Percentiles rank a stretch among this genome's conserved stretches.
Evolutionary conservation across 2,888 invertebrate genomes (phyloP).

Genomic region (Steromphala cineraria): DNA sequence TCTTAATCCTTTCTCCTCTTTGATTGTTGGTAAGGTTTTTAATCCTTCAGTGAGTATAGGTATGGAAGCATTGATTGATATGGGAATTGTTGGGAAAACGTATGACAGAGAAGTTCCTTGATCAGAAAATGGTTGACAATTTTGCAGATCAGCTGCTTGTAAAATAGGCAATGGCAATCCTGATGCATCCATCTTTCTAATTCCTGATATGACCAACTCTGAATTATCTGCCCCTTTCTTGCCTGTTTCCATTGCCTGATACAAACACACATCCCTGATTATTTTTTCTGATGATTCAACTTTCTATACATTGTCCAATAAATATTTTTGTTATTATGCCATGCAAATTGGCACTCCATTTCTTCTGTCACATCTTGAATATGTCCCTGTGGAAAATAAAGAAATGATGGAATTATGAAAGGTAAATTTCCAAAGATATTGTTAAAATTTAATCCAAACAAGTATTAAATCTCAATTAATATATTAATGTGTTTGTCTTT

Average conservation of each 20-base stretch:
- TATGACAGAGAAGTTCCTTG: conserved; percentile 10
- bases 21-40: background rate
- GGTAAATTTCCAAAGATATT: too few species aligned
- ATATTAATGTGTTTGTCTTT: too few species aligned
- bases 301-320: background rate
- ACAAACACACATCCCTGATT: conserved; percentile 26
- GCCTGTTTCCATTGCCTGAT: conserved; percentile 26
- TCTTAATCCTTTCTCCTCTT: conserved; percentile 21
- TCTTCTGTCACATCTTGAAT: conserved; percentile 1
- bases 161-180: conserved; percentile 16
- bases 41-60: conserved; percentile 13
- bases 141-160: conserved; percentile 20
- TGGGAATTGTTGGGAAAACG: conserved; percentile 14
- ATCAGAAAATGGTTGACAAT: conserved; percentile 9
- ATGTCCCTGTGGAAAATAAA: background rate
- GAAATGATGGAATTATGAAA: too few species aligned
- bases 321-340: background rate
- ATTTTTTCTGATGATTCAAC: background rate
- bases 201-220: conserved; percentile 13
- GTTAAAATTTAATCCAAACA: too few species aligned
- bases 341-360: background rate
- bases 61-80: conserved; percentile 21
- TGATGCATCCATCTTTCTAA: conserved; percentile 22
- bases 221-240: conserved; percentile 29
- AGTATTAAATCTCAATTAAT: too few species aligned